A percentile compares a stretch with the other conserved stretches of the same genome.
phyloP scores from a whole-genome alignment of 92 coral and sea anemone species.

The Umimayanthus kanabou region DNA sequence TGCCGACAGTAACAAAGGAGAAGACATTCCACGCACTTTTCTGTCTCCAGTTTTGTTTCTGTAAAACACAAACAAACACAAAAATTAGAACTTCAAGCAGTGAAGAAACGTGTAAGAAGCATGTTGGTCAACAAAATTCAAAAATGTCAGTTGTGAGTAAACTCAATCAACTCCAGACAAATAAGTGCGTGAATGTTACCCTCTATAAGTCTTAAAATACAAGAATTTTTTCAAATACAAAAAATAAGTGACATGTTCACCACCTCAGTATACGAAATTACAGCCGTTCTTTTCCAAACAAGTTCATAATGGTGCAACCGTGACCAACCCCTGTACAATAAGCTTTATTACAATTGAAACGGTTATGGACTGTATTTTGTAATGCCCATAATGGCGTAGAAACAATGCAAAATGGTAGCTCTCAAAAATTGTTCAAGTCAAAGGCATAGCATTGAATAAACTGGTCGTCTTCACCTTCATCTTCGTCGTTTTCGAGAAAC shows the following conservation, averaged over 20 bases:
- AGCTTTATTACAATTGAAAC: neutral
- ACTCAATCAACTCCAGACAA: neutral
- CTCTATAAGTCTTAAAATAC: no score
- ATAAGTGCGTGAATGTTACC: neutral
- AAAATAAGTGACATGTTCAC: neutral
- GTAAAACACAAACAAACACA: constrained; percentile 17
- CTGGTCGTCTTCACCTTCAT: neutral
- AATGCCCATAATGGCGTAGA: neutral
- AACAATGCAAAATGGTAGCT: neutral
- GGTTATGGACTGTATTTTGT: neutral
- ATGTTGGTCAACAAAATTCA: neutral
- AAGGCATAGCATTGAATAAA: neutral
- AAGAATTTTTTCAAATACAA: neutral
- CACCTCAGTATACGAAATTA: neutral
- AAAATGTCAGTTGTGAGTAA: neutral
- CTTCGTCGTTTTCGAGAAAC: neutral
- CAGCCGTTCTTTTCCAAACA: neutral
- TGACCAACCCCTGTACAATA: neutral
- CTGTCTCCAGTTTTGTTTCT: constrained; percentile 25
- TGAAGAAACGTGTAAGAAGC: neutral
- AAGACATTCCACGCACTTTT: neutral
- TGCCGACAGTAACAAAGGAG: neutral
- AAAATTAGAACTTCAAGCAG: constrained; percentile 10
- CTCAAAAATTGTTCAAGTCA: neutral
- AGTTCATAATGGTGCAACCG: neutral